These are phyloP conservation scores for Iphiclides podalirius DNA, from an alignment of 2,888 invertebrate genomes.

Conservation along the genomic window DNA sequence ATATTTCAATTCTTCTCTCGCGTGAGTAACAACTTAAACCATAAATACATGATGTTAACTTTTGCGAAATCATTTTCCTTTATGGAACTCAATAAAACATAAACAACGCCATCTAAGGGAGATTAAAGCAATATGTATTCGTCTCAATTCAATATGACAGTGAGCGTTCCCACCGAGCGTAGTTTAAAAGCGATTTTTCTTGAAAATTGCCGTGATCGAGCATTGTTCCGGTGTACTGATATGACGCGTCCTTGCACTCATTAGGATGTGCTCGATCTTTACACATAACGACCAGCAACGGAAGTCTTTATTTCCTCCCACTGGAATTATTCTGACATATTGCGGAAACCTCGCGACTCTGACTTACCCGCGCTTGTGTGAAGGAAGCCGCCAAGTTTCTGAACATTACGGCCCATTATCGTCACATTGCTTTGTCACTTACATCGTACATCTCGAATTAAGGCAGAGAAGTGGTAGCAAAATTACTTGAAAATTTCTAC, in stretches of 20 bases:
- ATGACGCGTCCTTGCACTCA: conserved; percentile 55
- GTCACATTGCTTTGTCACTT: conserved; percentile 10
- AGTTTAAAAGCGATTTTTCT: conserved; percentile 28
- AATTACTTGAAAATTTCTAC: no score
- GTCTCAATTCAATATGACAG: conserved; percentile 5
- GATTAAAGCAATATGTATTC: conserved; percentile 3
- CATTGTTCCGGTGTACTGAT: conserved; percentile 37
- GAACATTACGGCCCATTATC: conserved; percentile 11
- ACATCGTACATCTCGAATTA: background rate
- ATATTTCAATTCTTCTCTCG: no score
- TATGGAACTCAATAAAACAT: background rate
- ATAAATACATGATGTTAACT: no score
- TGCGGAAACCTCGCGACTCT: conserved; percentile 55
- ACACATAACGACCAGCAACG: conserved; percentile 49
- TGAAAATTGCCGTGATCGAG: conserved; percentile 29
- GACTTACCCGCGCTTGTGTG: conserved; percentile 34
- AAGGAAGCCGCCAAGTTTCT: conserved; percentile 32
- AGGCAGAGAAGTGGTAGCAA: no score
- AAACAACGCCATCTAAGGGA: conserved; percentile 9
- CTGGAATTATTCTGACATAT: conserved; percentile 44
- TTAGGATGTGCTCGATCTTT: conserved; percentile 64
- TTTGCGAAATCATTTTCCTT: no score
- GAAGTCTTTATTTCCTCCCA: conserved; percentile 61
- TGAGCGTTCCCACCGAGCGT: background rate
- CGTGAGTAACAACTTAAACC: no score